Base-by-base conservation (phyloP, 2,113 vertebrate species). In the Halichoeres trimaculatus region DNA sequence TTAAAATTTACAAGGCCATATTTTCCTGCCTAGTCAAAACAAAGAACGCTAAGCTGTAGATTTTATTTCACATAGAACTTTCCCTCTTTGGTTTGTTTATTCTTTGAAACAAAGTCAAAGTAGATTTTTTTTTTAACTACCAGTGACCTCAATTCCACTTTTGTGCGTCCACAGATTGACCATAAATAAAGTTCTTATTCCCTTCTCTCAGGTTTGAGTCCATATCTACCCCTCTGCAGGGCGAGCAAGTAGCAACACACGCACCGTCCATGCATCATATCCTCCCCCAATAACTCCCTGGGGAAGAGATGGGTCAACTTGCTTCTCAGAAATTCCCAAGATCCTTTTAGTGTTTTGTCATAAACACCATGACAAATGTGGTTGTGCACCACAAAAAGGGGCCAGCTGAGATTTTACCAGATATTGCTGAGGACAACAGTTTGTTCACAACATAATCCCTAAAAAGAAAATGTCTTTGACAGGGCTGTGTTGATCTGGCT, bases 181-280 rank as follows among this genome's bases (percentile, higher is more conserved):
- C 88, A 79, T 89, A 89, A 70, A 84, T 84, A 90, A n/a, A n/a
- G n/a, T 6, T 84, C 90, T 89, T 82, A 70, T 84, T 83, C 75
- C 70, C 69, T 89, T 86, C 30, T 90, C 75, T 86, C 24, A 36
- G 80, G 85, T 57, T 73, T 43, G 64, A 76, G 80, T 78, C 90
- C 77, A 72, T 38, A 45, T 71, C 53, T 58, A 47, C 51, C 55
- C 66, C 69, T 86, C 62, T 50, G 54, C 34, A 40, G 10, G 1
- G 80, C 62, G 65, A 87, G 78, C 45, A 78, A 63, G 35, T 58
- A 84, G 47, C 67, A 78, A 88, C 88, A 91, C 85, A 85, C 67
- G 59, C 24, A n/a, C 30, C 68, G 75, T 81, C 60, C 70, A 64
- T 81, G 86, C 71, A 68, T 88, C 84, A 77, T 82, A 82, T 70